Conservation (phyloP, 2,888 invertebrate species). For the Artemia sinica region DNA sequence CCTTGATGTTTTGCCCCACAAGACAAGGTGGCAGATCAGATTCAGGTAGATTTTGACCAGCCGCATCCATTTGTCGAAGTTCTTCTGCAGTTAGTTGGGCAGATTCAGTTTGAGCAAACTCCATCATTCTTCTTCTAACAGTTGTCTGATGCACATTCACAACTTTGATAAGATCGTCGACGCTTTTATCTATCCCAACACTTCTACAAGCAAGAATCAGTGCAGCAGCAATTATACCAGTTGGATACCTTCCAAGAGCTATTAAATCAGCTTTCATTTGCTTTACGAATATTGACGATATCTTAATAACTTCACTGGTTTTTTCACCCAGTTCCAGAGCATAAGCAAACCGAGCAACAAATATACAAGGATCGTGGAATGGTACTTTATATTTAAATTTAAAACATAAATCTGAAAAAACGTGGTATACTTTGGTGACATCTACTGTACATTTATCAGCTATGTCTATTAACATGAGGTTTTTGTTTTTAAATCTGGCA, state of each 20-base stretch:
- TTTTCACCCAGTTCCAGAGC: not conserved
- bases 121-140: not conserved
- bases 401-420: not conserved
- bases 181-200: not conserved
- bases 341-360: not conserved
- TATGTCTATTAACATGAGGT: not conserved
- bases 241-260: not conserved
- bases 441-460: not conserved
- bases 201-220: slow-evolving; percentile 11
- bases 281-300: not conserved
- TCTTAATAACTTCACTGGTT: not conserved
- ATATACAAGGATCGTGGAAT: slow-evolving; percentile 9
- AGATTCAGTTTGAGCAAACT: slow-evolving; percentile 6
- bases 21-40: slow-evolving; percentile 8
- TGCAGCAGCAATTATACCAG: slow-evolving; percentile 11
- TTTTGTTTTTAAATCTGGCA: not conserved
- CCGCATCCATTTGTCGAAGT: not conserved
- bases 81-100: slow-evolving; percentile 10
- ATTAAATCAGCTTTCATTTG: not conserved
- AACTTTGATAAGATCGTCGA: slow-evolving; percentile 4
- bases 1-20: not conserved
- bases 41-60: not conserved
- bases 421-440: slow-evolving; percentile 4
- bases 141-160: not conserved
- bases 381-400: not conserved